Conservation (phyloP, 2,888 invertebrate species). For the Ceriagrion tenellum region DNA sequence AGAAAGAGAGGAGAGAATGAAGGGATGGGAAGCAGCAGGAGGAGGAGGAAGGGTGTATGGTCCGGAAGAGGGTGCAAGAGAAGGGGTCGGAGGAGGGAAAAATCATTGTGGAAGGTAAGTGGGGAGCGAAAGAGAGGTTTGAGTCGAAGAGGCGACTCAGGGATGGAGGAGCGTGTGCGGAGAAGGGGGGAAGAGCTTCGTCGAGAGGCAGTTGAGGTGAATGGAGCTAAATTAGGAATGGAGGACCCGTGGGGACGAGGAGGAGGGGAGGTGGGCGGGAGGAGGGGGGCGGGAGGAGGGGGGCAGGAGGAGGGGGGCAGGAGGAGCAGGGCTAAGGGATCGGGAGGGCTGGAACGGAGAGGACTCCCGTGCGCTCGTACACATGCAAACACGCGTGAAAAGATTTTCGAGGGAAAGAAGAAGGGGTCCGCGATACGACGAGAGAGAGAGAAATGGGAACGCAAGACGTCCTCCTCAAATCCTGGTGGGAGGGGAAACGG, state of each 20-base stretch:
- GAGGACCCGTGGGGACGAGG: background rate
- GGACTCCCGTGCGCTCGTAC: background rate
- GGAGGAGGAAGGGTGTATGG: background rate
- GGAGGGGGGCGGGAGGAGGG: background rate
- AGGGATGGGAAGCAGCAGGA: background rate
- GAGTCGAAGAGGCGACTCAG: background rate
- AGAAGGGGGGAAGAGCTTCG: background rate
- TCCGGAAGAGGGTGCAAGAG: background rate
- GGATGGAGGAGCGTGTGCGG: background rate
- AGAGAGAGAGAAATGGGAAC: background rate
- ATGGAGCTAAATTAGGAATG: constrained; percentile 35
- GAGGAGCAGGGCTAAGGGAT: too few relatives aligned
- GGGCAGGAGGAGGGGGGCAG: too few relatives aligned
- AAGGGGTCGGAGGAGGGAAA: background rate
- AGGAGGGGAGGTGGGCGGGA: background rate
- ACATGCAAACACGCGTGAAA: background rate
- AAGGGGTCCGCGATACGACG: background rate
- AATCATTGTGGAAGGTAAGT: background rate
- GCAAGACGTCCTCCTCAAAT: background rate
- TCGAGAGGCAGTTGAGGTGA: constrained; percentile 31
- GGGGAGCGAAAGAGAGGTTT: background rate
- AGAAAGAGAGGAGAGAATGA: background rate
- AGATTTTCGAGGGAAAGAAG: background rate
- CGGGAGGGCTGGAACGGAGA: background rate
- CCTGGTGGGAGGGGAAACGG: background rate